phyloP scores from a whole-genome alignment of 2,113 vertebrate species.

The Cynocephalus volans region DNA sequence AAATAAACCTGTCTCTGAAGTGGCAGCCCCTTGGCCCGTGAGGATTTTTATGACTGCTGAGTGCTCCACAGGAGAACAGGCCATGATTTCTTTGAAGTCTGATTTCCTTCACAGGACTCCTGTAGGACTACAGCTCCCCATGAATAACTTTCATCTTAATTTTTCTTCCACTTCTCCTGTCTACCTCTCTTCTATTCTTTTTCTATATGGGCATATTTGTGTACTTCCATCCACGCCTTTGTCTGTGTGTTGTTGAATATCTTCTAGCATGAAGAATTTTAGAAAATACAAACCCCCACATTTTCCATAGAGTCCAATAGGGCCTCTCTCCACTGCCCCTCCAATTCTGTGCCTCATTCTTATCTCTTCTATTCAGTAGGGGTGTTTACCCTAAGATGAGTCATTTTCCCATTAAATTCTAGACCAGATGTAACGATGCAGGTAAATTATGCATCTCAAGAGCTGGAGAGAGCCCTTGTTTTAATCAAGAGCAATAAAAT shows the following conservation, averaged over 20 bases:
- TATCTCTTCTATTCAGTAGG: accelerated
- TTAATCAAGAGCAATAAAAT: not conserved
- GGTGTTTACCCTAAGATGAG: not conserved
- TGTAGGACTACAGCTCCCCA: accelerated
- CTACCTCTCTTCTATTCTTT: not conserved
- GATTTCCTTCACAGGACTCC: not conserved
- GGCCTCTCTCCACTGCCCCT: too few relatives aligned
- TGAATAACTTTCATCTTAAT: not conserved
- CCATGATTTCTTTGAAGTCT: not conserved
- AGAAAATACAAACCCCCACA: not conserved
- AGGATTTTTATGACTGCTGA: conserved; percentile 46
- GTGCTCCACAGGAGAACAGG: not conserved
- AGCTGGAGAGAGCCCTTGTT: not conserved
- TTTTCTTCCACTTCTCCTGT: not conserved
- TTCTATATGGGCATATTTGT: accelerated
- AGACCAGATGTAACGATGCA: not conserved
- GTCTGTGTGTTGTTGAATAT: not conserved
- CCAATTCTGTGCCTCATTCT: not conserved
- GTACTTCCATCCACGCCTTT: not conserved
- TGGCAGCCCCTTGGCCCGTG: conserved; percentile 57
- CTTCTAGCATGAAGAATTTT: not conserved
- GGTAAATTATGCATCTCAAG: not conserved
- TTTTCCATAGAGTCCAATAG: accelerated
- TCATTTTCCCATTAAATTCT: not conserved
- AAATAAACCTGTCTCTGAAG: conserved; percentile 84